Conservation (phyloP, 2,888 invertebrate genomes). For the Callyntrura sp. region DNA sequence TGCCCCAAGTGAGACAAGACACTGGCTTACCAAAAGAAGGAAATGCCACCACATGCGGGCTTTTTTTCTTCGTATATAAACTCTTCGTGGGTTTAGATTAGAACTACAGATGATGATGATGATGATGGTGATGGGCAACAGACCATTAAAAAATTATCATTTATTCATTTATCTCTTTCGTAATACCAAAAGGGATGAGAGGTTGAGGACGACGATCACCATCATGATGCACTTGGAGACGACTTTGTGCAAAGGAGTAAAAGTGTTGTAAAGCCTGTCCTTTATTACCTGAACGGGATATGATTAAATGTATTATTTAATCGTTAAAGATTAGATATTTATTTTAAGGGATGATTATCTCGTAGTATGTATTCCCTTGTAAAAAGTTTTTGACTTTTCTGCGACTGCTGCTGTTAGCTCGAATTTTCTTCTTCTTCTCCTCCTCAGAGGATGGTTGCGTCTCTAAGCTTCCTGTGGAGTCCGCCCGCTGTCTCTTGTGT, state of each 20-base stretch:
- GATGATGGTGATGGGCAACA: slow-evolving; percentile 25
- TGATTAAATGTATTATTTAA: slow-evolving; percentile 20
- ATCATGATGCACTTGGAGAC: background rate
- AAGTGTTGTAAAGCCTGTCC: slow-evolving; percentile 67
- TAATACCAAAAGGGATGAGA: too few species aligned
- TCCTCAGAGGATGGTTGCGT: background rate
- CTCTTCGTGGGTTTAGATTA: too few species aligned
- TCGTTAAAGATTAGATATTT: slow-evolving; percentile 52
- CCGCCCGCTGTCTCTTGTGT: slow-evolving; percentile 78
- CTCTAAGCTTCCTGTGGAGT: slow-evolving; percentile 71
- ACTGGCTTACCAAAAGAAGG: slow-evolving; percentile 38
- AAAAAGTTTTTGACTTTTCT: too few species aligned
- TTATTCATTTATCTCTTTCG: slow-evolving; percentile 53
- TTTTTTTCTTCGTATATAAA: background rate
- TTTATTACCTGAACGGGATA: slow-evolving; percentile 24
- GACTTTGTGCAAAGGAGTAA: slow-evolving; percentile 56
- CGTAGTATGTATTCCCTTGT: too few species aligned
- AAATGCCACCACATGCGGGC: slow-evolving; percentile 75
- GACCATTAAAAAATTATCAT: slow-evolving; percentile 45
- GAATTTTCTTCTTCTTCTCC: background rate
- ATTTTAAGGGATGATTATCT: slow-evolving; percentile 55
- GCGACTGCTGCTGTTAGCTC: background rate
- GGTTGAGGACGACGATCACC: background rate
- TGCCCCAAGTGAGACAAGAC: slow-evolving; percentile 7
- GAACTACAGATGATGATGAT: too few species aligned